Evolutionary conservation across 2,888 invertebrate genomes (phyloP).

Genomic region (Aphodius granarius): DNA sequence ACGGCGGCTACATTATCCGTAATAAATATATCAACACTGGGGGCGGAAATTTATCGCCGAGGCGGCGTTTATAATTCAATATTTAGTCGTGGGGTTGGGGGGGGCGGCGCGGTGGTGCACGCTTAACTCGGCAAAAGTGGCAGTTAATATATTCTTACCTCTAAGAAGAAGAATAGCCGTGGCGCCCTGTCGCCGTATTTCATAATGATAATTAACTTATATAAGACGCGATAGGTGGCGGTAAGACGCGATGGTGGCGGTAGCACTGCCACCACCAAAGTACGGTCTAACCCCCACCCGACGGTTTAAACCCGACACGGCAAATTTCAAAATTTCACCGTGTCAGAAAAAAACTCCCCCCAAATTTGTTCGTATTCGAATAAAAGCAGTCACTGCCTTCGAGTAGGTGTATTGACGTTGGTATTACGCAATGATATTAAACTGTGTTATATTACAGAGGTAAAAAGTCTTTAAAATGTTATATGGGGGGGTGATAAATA

Average conservation of each 20-base stretch:
- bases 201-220: constrained; percentile 40
- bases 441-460: too few relatives aligned
- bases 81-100: constrained; percentile 16
- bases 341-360: background rate
- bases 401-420: too few relatives aligned
- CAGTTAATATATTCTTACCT: constrained; percentile 28
- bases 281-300: constrained; percentile 12
- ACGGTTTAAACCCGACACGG: constrained; percentile 2
- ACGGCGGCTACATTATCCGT: constrained; percentile 10
- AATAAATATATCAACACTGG: constrained; percentile 19
- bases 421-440: too few relatives aligned
- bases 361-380: too few relatives aligned
- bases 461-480: background rate
- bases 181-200: constrained; percentile 37
- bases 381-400: too few relatives aligned
- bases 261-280: constrained; percentile 3
- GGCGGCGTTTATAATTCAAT: constrained; percentile 24
- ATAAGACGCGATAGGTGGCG: constrained; percentile 24
- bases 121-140: background rate
- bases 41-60: constrained; percentile 11
- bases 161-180: constrained; percentile 20
- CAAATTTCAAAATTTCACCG: background rate
- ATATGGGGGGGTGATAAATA: background rate
- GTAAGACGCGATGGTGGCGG: too few relatives aligned
- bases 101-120: background rate